Conservation (phyloP, 2,797 vertebrate species). For the Ara ararauna region DNA sequence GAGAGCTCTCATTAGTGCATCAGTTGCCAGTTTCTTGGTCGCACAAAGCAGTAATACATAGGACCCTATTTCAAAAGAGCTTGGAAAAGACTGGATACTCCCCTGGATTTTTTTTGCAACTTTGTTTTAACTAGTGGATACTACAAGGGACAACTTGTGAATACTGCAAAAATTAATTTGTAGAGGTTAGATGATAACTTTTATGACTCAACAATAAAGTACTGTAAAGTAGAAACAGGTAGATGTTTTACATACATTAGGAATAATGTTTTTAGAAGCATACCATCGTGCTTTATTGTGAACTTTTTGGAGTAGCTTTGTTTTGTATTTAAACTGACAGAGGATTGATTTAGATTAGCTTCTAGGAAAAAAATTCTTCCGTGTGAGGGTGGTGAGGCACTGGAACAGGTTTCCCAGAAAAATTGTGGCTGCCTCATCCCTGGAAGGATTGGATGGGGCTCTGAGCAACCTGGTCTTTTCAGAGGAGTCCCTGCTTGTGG, state of each 20-base stretch:
- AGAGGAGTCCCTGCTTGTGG: not conserved
- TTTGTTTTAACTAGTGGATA: not conserved
- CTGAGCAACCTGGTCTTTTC: not conserved
- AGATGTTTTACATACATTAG: not conserved
- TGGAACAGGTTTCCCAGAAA: not conserved
- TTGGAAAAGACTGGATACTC: not conserved
- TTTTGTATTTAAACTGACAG: not conserved
- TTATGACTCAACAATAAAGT: not conserved
- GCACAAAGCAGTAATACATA: not conserved
- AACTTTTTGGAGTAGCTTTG: not conserved
- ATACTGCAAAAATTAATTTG: not conserved
- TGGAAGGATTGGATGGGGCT: not conserved
- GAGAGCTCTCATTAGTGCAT: not conserved
- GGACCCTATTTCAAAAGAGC: not conserved
- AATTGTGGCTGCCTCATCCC: not conserved
- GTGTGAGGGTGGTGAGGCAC: not conserved
- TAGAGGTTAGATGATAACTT: not conserved
- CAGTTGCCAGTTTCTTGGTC: not conserved
- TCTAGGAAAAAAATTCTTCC: not conserved
- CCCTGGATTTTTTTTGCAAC: not conserved
- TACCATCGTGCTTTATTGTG: not conserved
- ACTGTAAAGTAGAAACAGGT: not conserved
- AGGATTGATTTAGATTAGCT: not conserved
- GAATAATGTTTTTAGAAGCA: slow-evolving; percentile 20
- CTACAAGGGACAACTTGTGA: not conserved